Evolutionary conservation across 2,888 invertebrate species (phyloP), one percentile per base, ranked within the genome.

Genomic region (Aphidius colemani): DNA sequence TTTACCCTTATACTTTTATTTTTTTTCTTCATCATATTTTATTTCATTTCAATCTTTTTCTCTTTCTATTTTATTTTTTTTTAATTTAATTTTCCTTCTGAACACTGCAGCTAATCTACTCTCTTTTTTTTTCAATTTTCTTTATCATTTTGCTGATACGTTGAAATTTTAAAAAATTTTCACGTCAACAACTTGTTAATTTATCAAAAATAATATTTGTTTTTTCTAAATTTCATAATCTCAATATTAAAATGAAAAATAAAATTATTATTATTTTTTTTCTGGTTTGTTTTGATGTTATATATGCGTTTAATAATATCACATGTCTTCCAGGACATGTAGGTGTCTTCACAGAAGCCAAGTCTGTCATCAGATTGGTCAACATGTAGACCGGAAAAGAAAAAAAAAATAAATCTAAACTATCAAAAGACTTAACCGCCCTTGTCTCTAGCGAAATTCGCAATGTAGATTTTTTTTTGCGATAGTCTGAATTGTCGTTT

Each of bases 341-440:
- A 58, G 58, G 53, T 41, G 45, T 13, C 64, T 53, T 60, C 64
- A 59, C 59, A 65, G 68, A 69, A 68, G 65, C 58, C 66, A 46
- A 55, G 60, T 66, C 66, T 63, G 55, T 59, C 62, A 68, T 61
- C 63, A 63, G 61, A 48, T 59, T 39, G 30, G 30, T 30, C 30
- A 30, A 18, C 13, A 18, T 18, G 13, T 18, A 18, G 30, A 30
- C 30, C 3, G 5, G 5, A 30, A 30, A 30, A 30, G 5, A 4
- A 30, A 30, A 30, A 30, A 30, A 30, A 5, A 30, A 50, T n/a
- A n/a, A 50, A 43, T 61, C 30, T 30, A 30, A 30, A 58, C 13
- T 50, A 41, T 65, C 63, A 67, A 69, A 67, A 67, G 65, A 61
- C 62, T 65, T 61, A 55, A 66, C 64, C 66, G 67, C 69, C 13